Evolutionary conservation across 2,888 invertebrate species (phyloP).

Genomic region (Cheilosia urbana): DNA sequence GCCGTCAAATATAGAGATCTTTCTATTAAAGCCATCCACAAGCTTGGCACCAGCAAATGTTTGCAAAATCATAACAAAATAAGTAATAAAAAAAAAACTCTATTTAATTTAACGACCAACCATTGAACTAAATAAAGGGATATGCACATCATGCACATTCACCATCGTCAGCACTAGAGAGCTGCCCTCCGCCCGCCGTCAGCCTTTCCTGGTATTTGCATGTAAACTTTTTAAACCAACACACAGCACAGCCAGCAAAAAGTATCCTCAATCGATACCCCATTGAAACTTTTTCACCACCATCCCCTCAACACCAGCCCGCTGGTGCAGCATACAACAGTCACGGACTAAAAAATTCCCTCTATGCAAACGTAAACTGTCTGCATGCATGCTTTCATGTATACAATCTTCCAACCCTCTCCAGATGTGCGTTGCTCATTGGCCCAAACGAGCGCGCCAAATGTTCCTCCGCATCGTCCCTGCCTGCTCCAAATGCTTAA

Average conservation of each 20-base stretch:
- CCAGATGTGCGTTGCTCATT: conserved; percentile 66
- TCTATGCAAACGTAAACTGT: conserved; percentile 74
- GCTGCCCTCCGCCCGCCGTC: not conserved
- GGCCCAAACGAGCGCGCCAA: conserved; percentile 73
- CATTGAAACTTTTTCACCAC: conserved; percentile 65
- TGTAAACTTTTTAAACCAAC: conserved; percentile 75
- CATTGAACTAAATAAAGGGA: conserved; percentile 76
- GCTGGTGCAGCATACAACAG: conserved; percentile 9
- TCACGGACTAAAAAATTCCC: conserved; percentile 60
- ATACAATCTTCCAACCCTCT: conserved; percentile 42
- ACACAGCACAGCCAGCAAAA: conserved; percentile 41
- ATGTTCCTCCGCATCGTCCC: conserved; percentile 50
- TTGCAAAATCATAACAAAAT: conserved; percentile 70
- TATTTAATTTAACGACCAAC: conserved; percentile 75
- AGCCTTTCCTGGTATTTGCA: conserved; percentile 62
- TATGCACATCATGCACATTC: conserved; percentile 73
- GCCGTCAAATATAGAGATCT: conserved; percentile 20
- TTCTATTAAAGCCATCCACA: conserved; percentile 53
- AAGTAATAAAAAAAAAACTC: conserved; percentile 52
- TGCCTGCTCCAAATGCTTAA: conserved; percentile 70
- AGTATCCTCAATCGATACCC: conserved; percentile 71
- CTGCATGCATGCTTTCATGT: conserved; percentile 74
- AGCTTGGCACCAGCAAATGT: conserved; percentile 25
- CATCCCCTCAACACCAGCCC: not conserved
- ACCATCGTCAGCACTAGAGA: conserved; percentile 50